Base-by-base conservation (phyloP, 1,140 invertebrate genomes). In the Eufriesea mexicana region DNA sequence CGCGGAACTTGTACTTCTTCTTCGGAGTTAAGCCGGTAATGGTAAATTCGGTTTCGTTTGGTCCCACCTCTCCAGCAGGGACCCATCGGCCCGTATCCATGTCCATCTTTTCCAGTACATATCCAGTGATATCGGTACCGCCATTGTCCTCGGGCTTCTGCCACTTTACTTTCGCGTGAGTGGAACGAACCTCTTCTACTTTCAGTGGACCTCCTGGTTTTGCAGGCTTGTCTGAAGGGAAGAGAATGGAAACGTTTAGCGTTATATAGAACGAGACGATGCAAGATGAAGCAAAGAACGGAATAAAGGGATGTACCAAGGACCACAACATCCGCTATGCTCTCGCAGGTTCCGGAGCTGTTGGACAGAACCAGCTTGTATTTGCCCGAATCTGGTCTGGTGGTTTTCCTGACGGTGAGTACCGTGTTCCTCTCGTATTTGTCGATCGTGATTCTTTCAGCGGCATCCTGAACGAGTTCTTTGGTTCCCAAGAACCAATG, bases 1-100 rank as follows among this genome's bases (percentile, higher is more conserved):
- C 99, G 66, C 99, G 96, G 95, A 99, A 99, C 94, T 99, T 99
- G 94, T 99, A 99, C 90, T 98, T 98, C 94, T 99, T 99, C 89
- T 99, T 99, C 0, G 98, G 98, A 18, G 98, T 98, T 0, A 99
- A 95, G 49, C 98, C 98, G 91, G 98, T 97, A 85, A 99, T 97
- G 2, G 96, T 97, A 92, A 98, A 99, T 25, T 96, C 96, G 54
- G 96, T 96, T 49, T 97, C 96, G 67, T 97, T 95, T 1, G 98
- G 96, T n/a, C 97, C 97, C 78, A 97, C 97, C 95, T 98, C 98
- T 76, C 98, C 98, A 66, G 97, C 98, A 54, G 98, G 97, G 78
- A 98, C 96, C 98, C 98, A 99, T 86, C 98, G 95, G 42, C 98
- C 98, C 47, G 97, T 98, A 67, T 98, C 98, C 94, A 98, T 95